phyloP scores from a whole-genome alignment of 1,140 invertebrate species.

The Metopolophium dirhodum region DNA sequence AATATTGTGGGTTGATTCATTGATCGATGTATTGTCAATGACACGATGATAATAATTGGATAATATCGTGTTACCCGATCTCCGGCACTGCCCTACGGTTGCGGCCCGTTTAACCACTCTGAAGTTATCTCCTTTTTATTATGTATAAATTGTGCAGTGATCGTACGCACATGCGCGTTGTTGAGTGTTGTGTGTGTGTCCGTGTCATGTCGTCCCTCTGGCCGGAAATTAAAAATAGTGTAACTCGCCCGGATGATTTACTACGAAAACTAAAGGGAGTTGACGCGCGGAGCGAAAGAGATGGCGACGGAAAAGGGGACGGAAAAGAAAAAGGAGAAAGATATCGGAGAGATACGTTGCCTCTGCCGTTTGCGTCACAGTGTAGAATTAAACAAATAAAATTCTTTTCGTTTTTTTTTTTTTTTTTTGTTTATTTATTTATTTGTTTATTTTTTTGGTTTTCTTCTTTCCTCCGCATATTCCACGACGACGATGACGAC shows the following conservation, averaged over 20 bases:
- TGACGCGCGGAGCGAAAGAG: neutral
- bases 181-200: neutral
- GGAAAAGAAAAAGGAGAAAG: neutral
- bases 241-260: constrained; percentile 37
- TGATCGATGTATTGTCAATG: constrained; percentile 20
- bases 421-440: neutral
- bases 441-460: neutral
- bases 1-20: too few relatives aligned
- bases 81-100: neutral
- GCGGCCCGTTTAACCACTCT: neutral
- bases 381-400: constrained; percentile 39
- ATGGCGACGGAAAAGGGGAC: neutral
- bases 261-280: constrained; percentile 28
- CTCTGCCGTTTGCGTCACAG: constrained; percentile 8
- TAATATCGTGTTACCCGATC: neutral
- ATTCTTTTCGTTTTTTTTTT: neutral
- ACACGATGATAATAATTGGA: neutral
- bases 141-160: neutral
- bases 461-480: neutral
- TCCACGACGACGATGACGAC: neutral
- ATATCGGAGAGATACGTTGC: constrained; percentile 12
- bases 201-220: neutral
- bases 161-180: neutral
- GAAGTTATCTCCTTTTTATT: neutral
- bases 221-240: constrained; percentile 55